Percentiles rank a stretch among this genome's conserved stretches.
These are phyloP conservation scores for Brachypterus glaber DNA, from an alignment of 2,888 invertebrate genomes.

Conservation along the genomic window DNA sequence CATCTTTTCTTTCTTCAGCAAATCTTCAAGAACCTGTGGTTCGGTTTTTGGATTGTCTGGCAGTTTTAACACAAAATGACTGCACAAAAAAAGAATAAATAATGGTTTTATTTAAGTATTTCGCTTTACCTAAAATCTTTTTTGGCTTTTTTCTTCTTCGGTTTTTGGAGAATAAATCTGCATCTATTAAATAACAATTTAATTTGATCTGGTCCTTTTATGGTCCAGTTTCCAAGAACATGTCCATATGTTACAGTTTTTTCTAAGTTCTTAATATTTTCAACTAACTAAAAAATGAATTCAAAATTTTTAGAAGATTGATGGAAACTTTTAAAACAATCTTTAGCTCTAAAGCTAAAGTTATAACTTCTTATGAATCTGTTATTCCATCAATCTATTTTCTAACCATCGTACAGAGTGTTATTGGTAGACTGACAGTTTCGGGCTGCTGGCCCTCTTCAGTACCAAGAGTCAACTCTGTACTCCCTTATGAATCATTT, in stretches of 20 bases:
- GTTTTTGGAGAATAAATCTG: conserved; percentile 40
- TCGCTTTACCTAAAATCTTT: conserved; percentile 39
- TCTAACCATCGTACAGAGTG: too few relatives aligned
- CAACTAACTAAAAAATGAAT: conserved; percentile 52
- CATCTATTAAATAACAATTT: conserved; percentile 43
- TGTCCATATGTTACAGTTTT: conserved; percentile 39
- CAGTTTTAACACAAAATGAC: conserved; percentile 39
- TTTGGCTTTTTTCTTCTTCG: conserved; percentile 39
- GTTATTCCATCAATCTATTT: too few relatives aligned
- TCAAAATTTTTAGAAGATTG: conserved; percentile 75
- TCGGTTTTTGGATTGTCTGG: too few relatives aligned
- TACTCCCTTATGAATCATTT: too few relatives aligned
- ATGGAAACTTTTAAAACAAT: conserved; percentile 82
- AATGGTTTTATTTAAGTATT: conserved; percentile 1
- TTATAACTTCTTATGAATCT: too few relatives aligned
- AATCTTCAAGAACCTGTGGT: conserved; percentile 27
- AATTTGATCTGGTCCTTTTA: conserved; percentile 40
- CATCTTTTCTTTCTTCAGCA: conserved; percentile 33
- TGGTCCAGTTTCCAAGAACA: conserved; percentile 41
- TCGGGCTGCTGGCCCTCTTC: too few relatives aligned
- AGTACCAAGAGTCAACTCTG: too few relatives aligned
- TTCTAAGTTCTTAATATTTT: conserved; percentile 24
- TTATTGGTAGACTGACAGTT: too few relatives aligned
- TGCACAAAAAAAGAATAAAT: conserved; percentile 17
- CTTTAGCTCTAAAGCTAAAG: conserved; percentile 76